Conservation (phyloP, 1,140 invertebrate species). For the Camponotus floridanus region DNA sequence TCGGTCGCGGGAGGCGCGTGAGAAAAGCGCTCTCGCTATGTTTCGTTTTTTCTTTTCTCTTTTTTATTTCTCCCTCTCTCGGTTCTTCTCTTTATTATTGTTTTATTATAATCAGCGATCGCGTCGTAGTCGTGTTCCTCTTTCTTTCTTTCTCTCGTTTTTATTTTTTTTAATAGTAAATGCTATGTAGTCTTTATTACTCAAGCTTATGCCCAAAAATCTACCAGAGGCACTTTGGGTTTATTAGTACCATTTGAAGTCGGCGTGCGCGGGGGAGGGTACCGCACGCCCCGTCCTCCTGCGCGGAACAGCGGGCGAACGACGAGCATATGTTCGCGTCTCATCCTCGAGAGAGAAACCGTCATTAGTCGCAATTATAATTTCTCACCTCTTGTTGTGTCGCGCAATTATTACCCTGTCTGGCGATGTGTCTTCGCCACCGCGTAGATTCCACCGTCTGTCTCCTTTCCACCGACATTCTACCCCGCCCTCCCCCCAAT, state of each 20-base stretch:
- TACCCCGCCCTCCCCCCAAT: slow-evolving; percentile 65
- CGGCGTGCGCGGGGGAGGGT: slow-evolving; percentile 83
- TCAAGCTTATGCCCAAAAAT: slow-evolving; percentile 86
- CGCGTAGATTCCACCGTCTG: slow-evolving; percentile 46
- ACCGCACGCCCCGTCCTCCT: slow-evolving; percentile 67
- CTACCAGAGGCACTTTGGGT: slow-evolving; percentile 87
- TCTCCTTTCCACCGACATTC: neutral
- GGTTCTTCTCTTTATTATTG: slow-evolving; percentile 59
- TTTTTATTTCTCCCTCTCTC: slow-evolving; percentile 21
- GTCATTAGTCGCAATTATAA: slow-evolving; percentile 9
- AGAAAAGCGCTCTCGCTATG: slow-evolving; percentile 57
- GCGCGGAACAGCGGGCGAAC: slow-evolving; percentile 67
- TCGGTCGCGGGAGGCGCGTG: slow-evolving; percentile 39
- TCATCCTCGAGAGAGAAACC: slow-evolving; percentile 37
- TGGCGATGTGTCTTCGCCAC: slow-evolving; percentile 49
- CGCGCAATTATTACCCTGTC: slow-evolving; percentile 70
- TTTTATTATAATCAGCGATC: slow-evolving; percentile 72
- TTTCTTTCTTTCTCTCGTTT: slow-evolving; percentile 11
- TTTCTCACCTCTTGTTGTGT: slow-evolving; percentile 66
- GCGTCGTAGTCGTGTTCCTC: slow-evolving; percentile 70
- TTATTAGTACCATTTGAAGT: slow-evolving; percentile 86
- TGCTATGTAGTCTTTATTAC: slow-evolving; percentile 82
- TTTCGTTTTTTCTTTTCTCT: slow-evolving; percentile 9
- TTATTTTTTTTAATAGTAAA: slow-evolving; percentile 76
- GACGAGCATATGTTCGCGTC: slow-evolving; percentile 67